Percentiles rank a stretch among this genome's conserved stretches.
Evolutionary conservation across 2,888 invertebrate genomes (phyloP).

Genomic region (Chalcis sispes): DNA sequence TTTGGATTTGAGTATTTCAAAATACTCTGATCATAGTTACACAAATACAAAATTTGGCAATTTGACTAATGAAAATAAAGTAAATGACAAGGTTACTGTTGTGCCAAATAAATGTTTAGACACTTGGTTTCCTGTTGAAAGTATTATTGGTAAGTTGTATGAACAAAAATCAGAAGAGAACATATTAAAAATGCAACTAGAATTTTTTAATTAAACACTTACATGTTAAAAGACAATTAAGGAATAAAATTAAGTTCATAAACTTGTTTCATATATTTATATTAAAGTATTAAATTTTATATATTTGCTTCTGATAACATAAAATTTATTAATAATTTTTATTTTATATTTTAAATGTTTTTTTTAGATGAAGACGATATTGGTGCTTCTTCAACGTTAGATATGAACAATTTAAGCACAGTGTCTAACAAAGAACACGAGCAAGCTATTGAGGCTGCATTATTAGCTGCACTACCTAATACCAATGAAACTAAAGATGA

Average conservation of each 20-base stretch:
- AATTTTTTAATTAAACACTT: background rate
- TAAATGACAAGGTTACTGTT: slow-evolving; percentile 54
- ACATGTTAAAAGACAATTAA: slow-evolving; percentile 7
- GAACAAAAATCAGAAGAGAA: slow-evolving; percentile 15
- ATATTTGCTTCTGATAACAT: background rate
- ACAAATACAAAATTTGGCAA: slow-evolving; percentile 49
- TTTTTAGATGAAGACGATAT: slow-evolving; percentile 46
- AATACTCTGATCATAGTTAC: slow-evolving; percentile 59
- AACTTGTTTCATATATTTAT: background rate
- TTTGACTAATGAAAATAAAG: slow-evolving; percentile 34
- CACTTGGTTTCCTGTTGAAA: slow-evolving; percentile 63
- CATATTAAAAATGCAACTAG: background rate
- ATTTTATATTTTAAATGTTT: background rate
- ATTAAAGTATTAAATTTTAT: slow-evolving; percentile 4
- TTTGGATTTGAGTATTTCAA: slow-evolving; percentile 49
- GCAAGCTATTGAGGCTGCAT: slow-evolving; percentile 38
- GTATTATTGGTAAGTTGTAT: slow-evolving; percentile 61
- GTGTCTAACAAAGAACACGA: slow-evolving; percentile 42
- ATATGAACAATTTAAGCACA: slow-evolving; percentile 35
- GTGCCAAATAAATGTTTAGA: slow-evolving; percentile 53
- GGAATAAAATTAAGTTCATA: background rate
- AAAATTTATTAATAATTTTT: no score
- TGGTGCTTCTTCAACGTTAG: slow-evolving; percentile 17
- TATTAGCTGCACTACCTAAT: slow-evolving; percentile 30
- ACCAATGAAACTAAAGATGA: slow-evolving; percentile 16